A percentile compares a stretch with the other conserved stretches of the same genome.
Conservation (phyloP, 2,797 vertebrate species). For the Prionace glauca region DNA sequence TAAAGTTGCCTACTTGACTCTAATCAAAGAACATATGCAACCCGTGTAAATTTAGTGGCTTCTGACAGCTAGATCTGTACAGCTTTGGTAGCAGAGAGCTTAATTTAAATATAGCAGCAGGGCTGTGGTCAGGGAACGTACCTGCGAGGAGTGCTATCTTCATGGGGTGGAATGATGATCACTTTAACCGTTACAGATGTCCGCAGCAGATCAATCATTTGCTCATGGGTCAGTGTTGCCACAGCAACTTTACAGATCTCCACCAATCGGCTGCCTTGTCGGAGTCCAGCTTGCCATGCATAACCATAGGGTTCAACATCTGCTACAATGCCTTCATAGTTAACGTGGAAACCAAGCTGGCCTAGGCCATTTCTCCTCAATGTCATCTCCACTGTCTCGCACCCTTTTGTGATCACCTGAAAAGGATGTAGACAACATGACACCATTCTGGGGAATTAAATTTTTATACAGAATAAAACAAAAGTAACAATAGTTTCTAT, state of each 20-base stretch:
- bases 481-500: neutral
- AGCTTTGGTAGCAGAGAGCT: neutral
- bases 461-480: neutral
- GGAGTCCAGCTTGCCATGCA: constrained; percentile 89
- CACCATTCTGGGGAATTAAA: neutral
- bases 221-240: constrained; percentile 88
- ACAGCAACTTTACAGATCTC: constrained; percentile 96
- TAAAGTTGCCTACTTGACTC: neutral
- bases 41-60: neutral
- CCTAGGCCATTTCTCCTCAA: constrained; percentile 89
- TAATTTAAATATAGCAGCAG: neutral
- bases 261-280: constrained; percentile 89
- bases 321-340: constrained; percentile 94
- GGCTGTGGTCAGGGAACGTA: constrained; percentile 48
- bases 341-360: constrained; percentile 94
- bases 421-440: constrained; percentile 19
- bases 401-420: constrained; percentile 88
- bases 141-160: constrained; percentile 93
- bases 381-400: constrained; percentile 92
- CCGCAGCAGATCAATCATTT: constrained; percentile 93
- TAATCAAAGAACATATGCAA: neutral
- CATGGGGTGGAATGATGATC: constrained; percentile 89
- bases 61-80: neutral
- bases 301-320: constrained; percentile 96
- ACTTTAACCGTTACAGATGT: constrained; percentile 93